phyloP scores from a whole-genome alignment of 2,797 vertebrate genomes.

The Emys orbicularis region DNA sequence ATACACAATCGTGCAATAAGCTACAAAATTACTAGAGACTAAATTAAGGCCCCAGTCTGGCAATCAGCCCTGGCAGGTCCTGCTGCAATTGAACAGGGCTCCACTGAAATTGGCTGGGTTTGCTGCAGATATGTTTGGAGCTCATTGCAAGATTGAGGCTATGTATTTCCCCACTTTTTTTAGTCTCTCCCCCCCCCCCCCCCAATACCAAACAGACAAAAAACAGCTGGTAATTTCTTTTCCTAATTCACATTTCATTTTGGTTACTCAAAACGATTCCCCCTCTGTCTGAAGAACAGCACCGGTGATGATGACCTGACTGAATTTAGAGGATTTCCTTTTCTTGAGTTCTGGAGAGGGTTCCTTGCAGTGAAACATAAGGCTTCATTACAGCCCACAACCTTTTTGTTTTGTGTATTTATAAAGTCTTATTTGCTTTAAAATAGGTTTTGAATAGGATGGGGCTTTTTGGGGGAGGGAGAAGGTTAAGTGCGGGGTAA shows the following conservation, averaged over 20 bases:
- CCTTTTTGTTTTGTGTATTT: neutral
- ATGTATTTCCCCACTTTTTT: neutral
- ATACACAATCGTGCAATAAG: neutral
- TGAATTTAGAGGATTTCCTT: neutral
- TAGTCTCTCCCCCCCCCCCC: rapidly evolving
- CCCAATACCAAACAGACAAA: neutral
- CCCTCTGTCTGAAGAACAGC: neutral
- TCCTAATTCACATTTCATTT: neutral
- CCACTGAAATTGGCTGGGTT: neutral
- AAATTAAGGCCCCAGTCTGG: neutral
- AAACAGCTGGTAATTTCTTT: neutral
- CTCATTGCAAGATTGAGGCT: neutral
- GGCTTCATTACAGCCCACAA: neutral
- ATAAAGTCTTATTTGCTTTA: neutral
- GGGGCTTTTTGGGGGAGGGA: neutral
- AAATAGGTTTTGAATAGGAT: neutral
- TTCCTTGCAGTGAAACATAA: neutral
- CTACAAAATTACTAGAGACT: neutral
- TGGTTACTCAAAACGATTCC: neutral
- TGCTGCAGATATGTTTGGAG: neutral
- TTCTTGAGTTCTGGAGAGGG: neutral
- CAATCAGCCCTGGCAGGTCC: neutral
- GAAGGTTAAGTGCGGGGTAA: neutral
- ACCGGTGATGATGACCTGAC: neutral
- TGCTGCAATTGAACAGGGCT: neutral